These are phyloP conservation scores for Temnothorax rugatulus DNA, from an alignment of 2,888 invertebrate species.

Conservation along the genomic window DNA sequence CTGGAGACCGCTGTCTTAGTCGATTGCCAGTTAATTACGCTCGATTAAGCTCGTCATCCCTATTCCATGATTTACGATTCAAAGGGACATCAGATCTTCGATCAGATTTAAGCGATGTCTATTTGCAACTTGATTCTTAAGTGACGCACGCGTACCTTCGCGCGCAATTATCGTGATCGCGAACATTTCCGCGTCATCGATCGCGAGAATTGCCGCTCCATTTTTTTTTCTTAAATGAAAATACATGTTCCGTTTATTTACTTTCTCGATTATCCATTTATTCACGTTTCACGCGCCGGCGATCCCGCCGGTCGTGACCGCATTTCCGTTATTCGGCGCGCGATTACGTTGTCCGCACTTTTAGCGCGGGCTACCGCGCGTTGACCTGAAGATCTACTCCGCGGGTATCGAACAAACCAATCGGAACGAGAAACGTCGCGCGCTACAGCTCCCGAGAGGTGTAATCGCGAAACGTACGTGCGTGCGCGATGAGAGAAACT, in stretches of 20 bases:
- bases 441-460: conserved; percentile 13
- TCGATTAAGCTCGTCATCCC: neutral
- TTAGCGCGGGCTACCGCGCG: neutral
- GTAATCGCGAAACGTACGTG: conserved; percentile 32
- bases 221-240: conserved; percentile 11
- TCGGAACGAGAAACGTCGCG: conserved; percentile 40
- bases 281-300: conserved; percentile 32
- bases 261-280: conserved; percentile 29
- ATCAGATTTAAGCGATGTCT: neutral
- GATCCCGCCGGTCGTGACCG: conserved; percentile 41
- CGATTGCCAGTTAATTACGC: conserved; percentile 12
- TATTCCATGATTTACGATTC: neutral
- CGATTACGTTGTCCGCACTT: conserved; percentile 41
- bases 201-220: neutral
- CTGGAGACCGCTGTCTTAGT: neutral
- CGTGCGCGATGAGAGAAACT: conserved; percentile 61
- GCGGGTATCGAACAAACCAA: conserved; percentile 41
- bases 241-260: conserved; percentile 25
- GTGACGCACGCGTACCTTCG: no score
- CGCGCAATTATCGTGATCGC: conserved; percentile 7
- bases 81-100: neutral
- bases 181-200: conserved; percentile 10
- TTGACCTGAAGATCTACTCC: conserved; percentile 4
- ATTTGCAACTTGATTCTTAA: neutral
- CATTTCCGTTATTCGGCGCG: conserved; percentile 44